These are phyloP conservation scores for Catharus minimus DNA, from an alignment of 2,113 vertebrate species.

Conservation along the genomic window DNA sequence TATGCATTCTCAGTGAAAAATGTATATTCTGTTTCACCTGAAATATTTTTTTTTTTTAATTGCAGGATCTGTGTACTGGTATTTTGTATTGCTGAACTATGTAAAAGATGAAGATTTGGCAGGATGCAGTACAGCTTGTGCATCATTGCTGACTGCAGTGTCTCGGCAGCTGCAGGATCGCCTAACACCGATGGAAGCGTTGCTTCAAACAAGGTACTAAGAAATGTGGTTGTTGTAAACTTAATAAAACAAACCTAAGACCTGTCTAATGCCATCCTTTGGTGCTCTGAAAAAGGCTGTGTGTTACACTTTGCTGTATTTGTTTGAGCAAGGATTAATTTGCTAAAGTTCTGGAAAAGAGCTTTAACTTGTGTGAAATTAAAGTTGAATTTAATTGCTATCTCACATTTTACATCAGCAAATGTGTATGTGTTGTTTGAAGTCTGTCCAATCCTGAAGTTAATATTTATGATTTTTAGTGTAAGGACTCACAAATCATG, in stretches of 20 bases:
- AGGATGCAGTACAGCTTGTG: constrained; percentile 92
- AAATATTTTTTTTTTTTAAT: not conserved
- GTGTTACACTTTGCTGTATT: not conserved
- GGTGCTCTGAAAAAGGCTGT: not conserved
- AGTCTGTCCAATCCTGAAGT: not conserved
- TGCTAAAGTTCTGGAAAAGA: not conserved
- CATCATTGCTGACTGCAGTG: constrained; percentile 90
- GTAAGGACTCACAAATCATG: not conserved
- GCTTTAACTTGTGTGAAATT: not conserved
- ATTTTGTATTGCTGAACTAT: constrained; percentile 97
- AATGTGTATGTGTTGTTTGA: not conserved
- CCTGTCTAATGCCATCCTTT: not conserved
- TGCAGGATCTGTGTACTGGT: constrained; percentile 97
- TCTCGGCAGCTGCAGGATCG: constrained; percentile 94
- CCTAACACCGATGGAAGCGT: constrained; percentile 93
- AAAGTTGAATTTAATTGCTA: not conserved
- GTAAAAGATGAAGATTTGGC: constrained; percentile 98
- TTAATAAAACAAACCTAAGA: not conserved
- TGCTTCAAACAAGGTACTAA: constrained; percentile 92
- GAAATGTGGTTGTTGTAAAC: not conserved
- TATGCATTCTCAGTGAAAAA: not conserved
- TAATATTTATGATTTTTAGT: not conserved
- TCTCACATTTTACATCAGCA: not conserved
- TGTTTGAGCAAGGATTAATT: not conserved
- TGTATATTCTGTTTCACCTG: not conserved